Evolutionary conservation across 2,888 invertebrate species (phyloP), one percentile per base, ranked within the genome.

Genomic region (Rhagophthalmus giganteus): DNA sequence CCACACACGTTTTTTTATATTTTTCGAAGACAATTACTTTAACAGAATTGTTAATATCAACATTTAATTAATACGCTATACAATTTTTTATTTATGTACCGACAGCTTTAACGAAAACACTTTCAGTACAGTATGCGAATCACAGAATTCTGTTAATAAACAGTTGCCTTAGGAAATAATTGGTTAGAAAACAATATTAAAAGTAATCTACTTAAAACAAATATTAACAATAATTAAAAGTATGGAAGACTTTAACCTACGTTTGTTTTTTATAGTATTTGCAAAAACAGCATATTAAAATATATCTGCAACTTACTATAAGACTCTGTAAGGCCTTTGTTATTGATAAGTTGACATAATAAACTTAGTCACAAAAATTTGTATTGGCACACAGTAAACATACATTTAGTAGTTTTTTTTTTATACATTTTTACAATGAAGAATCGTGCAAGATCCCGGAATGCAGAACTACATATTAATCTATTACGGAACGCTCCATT

Each of bases 211-310:
- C n/a, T 9, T 38, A 27, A 34, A 47, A 42, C 37, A 37, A 32
- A 41, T 41, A 50, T 42, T 47, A 47, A 32, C 32, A 34, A 32
- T 27, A 49, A 58, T 57, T 59, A 66, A 65, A 60, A 65, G 58
- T 55, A 60, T 70, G 71, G 71, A 71, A 71, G 71, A 71, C 71
- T 59, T 68, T 63, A 67, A 64, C 44, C 66, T 68, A 69, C 66
- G 42, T 46, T 57, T 50, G 52, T 58, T 54, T 57, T 54, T 48
- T 47, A 59, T 67, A 66, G 66, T 67, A 45, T 26, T 35, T 35
- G 33, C 32, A 27, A 69, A 70, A 70, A 69, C 69, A 69, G 69
- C 65, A 62, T 65, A 66, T 67, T 68, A 68, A 69, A 69, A 69
- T 67, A 67, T 65, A 64, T 65, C 59, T 64, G 63, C 64, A 66